These are phyloP conservation scores for Hermetia illucens DNA, from an alignment of 1,140 invertebrate genomes.

Conservation along the genomic window DNA sequence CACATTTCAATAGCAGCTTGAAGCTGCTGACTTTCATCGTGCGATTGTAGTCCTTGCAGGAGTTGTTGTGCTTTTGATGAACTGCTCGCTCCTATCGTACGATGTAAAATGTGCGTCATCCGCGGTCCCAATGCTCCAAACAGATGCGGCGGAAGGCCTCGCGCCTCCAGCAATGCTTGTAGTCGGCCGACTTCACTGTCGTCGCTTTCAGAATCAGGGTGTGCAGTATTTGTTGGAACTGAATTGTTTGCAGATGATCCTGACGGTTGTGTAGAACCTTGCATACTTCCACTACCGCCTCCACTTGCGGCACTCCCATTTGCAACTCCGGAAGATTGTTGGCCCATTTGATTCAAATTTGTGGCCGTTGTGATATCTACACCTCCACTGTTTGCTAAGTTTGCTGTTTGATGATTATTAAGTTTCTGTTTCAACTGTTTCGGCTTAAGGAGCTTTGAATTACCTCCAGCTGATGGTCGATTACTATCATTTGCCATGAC, in stretches of 20 bases:
- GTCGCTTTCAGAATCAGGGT: constrained; percentile 47
- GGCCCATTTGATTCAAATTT: constrained; percentile 6
- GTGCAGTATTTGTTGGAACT: constrained; percentile 14
- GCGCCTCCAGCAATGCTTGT: constrained; percentile 81
- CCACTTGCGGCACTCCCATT: not conserved
- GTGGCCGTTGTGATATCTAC: constrained; percentile 9
- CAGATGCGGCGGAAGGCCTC: constrained; percentile 87
- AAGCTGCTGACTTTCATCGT: constrained; percentile 92
- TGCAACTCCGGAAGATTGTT: not conserved
- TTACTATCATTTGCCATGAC: constrained; percentile 3
- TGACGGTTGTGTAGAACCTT: not conserved
- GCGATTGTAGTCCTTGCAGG: constrained; percentile 82
- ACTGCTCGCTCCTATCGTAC: constrained; percentile 77
- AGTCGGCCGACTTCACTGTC: constrained; percentile 79
- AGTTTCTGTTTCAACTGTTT: not conserved
- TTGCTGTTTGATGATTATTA: no score
- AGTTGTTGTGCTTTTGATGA: constrained; percentile 89
- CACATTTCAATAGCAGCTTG: constrained; percentile 98
- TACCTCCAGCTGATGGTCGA: constrained; percentile 2
- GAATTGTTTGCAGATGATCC: constrained; percentile 7
- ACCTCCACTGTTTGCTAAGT: constrained; percentile 12
- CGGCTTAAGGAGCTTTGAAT: not conserved
- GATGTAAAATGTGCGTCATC: constrained; percentile 92
- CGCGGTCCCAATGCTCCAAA: constrained; percentile 89
- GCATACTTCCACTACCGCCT: not conserved